These are phyloP conservation scores for Fukomys damarensis DNA, from an alignment of 2,113 vertebrate species.

Conservation along the genomic window DNA sequence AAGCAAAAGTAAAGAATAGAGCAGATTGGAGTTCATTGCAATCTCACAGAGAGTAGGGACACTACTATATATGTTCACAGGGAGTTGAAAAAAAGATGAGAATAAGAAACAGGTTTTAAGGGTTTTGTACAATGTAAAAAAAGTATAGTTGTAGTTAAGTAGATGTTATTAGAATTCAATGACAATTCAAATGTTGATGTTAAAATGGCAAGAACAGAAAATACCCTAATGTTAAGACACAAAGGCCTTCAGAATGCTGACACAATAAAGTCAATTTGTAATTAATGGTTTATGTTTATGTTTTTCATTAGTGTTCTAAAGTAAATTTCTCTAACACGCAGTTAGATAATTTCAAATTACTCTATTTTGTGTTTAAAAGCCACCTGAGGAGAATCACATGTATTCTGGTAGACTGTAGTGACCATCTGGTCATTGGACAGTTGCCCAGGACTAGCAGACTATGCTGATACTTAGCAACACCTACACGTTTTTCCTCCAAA, in stretches of 20 bases:
- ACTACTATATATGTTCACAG: accelerated
- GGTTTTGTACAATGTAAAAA: not conserved
- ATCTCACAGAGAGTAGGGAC: not conserved
- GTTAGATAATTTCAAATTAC: slow-evolving; percentile 19
- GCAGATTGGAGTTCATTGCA: not conserved
- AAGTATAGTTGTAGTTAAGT: not conserved
- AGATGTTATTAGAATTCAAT: not conserved
- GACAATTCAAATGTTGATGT: not conserved
- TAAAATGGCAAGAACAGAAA: not conserved
- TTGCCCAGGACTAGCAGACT: slow-evolving; percentile 32
- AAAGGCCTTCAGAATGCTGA: not conserved
- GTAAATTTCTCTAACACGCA: not conserved
- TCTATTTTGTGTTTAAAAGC: not conserved
- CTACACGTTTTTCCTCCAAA: not conserved
- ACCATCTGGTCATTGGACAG: slow-evolving; percentile 70
- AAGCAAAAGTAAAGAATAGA: not conserved
- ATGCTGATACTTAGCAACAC: not conserved
- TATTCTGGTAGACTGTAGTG: not conserved
- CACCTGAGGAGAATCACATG: not conserved
- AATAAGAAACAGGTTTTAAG: not conserved
- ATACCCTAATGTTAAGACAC: not conserved
- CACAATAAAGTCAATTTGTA: not conserved
- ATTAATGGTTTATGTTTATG: not conserved
- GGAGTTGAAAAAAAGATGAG: not conserved
- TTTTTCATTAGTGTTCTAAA: slow-evolving; percentile 19